Evolutionary conservation across 2,888 invertebrate species (phyloP).

Genomic region (Actias luna): DNA sequence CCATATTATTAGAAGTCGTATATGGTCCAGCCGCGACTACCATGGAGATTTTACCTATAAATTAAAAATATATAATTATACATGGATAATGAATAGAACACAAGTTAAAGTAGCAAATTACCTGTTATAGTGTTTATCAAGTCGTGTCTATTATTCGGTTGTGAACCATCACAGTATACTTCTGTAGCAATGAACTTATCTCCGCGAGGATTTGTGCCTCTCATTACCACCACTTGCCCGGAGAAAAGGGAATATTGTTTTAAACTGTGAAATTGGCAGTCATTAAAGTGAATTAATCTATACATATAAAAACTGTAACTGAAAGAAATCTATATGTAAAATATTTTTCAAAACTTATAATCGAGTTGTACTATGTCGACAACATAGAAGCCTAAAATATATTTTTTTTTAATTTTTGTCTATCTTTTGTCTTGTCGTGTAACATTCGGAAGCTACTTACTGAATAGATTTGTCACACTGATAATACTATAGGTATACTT

Average conservation of each 20-base stretch:
- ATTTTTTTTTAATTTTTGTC: too few relatives aligned
- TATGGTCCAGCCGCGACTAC: conserved; percentile 92
- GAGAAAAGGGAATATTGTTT: conserved; percentile 87
- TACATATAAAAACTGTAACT: too few relatives aligned
- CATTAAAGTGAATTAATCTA: neutral
- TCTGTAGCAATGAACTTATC: conserved; percentile 85
- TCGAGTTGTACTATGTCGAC: too few relatives aligned
- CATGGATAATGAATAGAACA: neutral
- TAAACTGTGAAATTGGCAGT: conserved; percentile 41
- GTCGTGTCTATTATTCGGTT: conserved; percentile 50
- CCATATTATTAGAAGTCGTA: conserved; percentile 88
- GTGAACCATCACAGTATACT: conserved; percentile 81
- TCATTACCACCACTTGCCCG: conserved; percentile 89
- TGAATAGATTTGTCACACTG: too few relatives aligned
- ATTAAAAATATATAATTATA: conserved; percentile 8
- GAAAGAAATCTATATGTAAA: too few relatives aligned
- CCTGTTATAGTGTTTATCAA: conserved; percentile 64
- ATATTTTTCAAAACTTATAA: too few relatives aligned
- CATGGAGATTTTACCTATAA: conserved; percentile 82
- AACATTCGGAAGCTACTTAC: too few relatives aligned
- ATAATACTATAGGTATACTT: too few relatives aligned
- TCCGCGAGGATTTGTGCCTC: conserved; percentile 87
- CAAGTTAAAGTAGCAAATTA: too few relatives aligned
- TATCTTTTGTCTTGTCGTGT: too few relatives aligned
- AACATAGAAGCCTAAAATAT: too few relatives aligned